Evolutionary conservation across 2,888 invertebrate genomes (phyloP).

Genomic region (Macropis europaea): DNA sequence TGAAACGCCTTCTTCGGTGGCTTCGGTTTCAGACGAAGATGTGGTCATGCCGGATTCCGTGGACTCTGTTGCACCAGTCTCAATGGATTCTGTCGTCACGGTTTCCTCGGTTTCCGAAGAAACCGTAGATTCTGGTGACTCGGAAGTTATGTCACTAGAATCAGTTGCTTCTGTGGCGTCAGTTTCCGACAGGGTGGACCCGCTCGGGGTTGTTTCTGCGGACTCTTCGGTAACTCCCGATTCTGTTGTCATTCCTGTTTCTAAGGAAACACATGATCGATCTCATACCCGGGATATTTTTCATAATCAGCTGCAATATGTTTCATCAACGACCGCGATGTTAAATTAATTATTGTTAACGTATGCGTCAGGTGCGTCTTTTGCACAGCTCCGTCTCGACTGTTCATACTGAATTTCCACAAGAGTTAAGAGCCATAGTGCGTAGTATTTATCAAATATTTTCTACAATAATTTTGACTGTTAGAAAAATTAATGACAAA

Average conservation of each 20-base stretch:
- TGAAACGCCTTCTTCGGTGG: conserved; percentile 46
- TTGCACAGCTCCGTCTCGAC: too few species aligned
- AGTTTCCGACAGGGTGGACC: conserved; percentile 18
- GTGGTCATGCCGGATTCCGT: conserved; percentile 59
- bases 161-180: conserved; percentile 55
- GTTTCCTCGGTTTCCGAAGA: conserved; percentile 59
- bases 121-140: conserved; percentile 3
- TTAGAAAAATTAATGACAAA: too few species aligned
- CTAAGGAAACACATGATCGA: too few species aligned
- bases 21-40: conserved; percentile 53
- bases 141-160: conserved; percentile 41
- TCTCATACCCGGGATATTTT: too few species aligned
- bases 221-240: conserved; percentile 32
- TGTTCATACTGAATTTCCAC: too few species aligned
- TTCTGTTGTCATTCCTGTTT: conserved; percentile 22
- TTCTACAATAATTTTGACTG: too few species aligned
- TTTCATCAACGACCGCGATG: too few species aligned
- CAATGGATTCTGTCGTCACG: conserved; percentile 36
- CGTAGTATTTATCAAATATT: too few species aligned
- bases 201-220: conserved; percentile 9
- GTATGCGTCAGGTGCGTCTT: too few species aligned
- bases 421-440: too few species aligned
- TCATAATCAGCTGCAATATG: too few species aligned
- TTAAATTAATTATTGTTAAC: too few species aligned
- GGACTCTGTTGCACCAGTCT: conserved; percentile 50